phyloP scores from a whole-genome alignment of 2,888 invertebrate species.

The Allygus modestus region DNA sequence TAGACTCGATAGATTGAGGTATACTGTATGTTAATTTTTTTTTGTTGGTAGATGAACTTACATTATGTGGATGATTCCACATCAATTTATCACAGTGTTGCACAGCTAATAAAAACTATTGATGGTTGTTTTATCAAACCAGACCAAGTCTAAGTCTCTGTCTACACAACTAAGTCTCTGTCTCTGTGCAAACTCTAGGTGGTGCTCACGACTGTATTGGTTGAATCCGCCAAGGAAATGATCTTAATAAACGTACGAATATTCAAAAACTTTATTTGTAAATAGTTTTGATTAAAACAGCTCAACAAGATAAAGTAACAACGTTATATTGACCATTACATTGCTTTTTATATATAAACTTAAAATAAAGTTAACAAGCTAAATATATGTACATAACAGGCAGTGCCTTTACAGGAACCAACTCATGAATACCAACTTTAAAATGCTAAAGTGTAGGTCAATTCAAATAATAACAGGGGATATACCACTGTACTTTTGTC shows the following conservation, averaged over 20 bases:
- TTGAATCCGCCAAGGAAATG: too few relatives aligned
- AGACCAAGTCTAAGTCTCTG: too few relatives aligned
- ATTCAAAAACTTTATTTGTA: constrained; percentile 50
- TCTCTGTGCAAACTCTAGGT: too few relatives aligned
- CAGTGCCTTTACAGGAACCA: constrained; percentile 47
- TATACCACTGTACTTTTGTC: constrained; percentile 26
- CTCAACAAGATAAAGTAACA: constrained; percentile 52
- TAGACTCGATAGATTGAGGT: too few relatives aligned
- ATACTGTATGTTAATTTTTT: too few relatives aligned
- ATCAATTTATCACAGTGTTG: too few relatives aligned
- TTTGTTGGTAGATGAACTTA: too few relatives aligned
- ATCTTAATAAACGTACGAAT: neutral
- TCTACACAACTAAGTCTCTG: too few relatives aligned
- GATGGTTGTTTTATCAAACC: too few relatives aligned
- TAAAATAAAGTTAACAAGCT: constrained; percentile 34
- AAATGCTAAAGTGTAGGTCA: neutral
- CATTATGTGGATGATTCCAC: too few relatives aligned
- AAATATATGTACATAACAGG: constrained; percentile 27
- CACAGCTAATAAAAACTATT: too few relatives aligned
- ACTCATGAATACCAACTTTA: constrained; percentile 12
- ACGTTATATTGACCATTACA: constrained; percentile 30
- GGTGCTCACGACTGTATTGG: too few relatives aligned
- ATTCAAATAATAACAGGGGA: neutral
- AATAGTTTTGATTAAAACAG: constrained; percentile 48
- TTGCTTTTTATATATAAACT: constrained; percentile 40